phyloP scores from a whole-genome alignment of 2,888 invertebrate genomes.

The Stenodera caucasica region DNA sequence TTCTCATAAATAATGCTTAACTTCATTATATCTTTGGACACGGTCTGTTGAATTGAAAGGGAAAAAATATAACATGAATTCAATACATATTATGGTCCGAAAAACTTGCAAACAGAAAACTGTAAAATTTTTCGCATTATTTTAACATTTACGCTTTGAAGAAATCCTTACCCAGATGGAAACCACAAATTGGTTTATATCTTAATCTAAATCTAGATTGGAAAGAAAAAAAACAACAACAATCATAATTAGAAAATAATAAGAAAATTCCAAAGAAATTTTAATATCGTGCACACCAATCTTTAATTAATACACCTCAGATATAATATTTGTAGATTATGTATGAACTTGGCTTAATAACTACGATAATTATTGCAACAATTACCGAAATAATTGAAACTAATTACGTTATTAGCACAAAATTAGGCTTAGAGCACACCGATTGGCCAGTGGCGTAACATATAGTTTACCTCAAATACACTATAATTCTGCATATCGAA shows the following conservation, averaged over 20 bases:
- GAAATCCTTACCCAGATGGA: not conserved
- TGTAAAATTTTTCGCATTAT: not conserved
- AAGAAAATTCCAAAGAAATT: not conserved
- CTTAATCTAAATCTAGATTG: not conserved
- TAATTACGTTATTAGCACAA: too few species aligned
- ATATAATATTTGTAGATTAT: too few species aligned
- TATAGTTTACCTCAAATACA: not conserved
- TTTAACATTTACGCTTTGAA: not conserved
- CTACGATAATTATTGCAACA: too few species aligned
- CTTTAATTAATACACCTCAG: not conserved
- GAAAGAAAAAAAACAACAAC: not conserved
- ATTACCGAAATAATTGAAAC: too few species aligned
- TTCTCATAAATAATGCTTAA: slow-evolving; percentile 44
- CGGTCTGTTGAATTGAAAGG: slow-evolving; percentile 44
- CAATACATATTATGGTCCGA: too few species aligned
- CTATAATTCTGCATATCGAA: not conserved
- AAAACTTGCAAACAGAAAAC: not conserved
- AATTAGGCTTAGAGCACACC: not conserved
- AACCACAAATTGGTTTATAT: slow-evolving; percentile 5
- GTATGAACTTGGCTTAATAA: not conserved
- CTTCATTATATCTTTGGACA: slow-evolving; percentile 48
- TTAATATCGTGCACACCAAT: not conserved
- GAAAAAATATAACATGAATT: not conserved
- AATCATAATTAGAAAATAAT: not conserved
- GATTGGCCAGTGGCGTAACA: not conserved